Conservation (phyloP, 2,888 invertebrate species). For the Crepidodera aurea region DNA sequence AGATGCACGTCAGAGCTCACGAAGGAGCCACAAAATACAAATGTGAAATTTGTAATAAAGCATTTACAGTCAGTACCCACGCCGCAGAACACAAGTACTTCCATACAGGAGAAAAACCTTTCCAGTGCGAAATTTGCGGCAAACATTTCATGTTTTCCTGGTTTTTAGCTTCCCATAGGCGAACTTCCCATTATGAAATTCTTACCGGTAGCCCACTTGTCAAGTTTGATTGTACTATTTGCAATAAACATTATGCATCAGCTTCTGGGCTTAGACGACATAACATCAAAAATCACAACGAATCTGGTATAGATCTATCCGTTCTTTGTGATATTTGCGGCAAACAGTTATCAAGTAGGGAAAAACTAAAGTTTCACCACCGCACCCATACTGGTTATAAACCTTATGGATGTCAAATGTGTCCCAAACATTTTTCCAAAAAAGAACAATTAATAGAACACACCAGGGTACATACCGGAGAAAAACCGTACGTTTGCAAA, state of each 20-base stretch:
- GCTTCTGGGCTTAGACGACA: conserved; percentile 59
- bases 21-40: conserved; percentile 59
- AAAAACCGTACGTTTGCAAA: conserved; percentile 58
- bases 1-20: conserved; percentile 62
- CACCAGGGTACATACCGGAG: conserved; percentile 51
- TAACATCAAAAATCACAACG: conserved; percentile 54
- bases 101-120: conserved; percentile 60
- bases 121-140: conserved; percentile 65
- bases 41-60: conserved; percentile 55
- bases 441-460: conserved; percentile 59
- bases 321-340: conserved; percentile 59
- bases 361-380: conserved; percentile 57
- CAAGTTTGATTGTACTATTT: conserved; percentile 62
- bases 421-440: conserved; percentile 64
- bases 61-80: conserved; percentile 54
- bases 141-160: conserved; percentile 64
- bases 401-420: conserved; percentile 59
- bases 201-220: conserved; percentile 53
- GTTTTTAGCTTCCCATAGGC: conserved; percentile 63
- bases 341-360: conserved; percentile 56
- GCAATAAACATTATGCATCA: conserved; percentile 60
- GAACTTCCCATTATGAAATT: conserved; percentile 63
- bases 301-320: conserved; percentile 61
- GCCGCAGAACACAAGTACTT: conserved; percentile 54
- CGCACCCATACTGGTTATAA: conserved; percentile 61